Evolutionary conservation across 2,113 vertebrate genomes (phyloP).

Genomic region (Melanocharis versteri): DNA sequence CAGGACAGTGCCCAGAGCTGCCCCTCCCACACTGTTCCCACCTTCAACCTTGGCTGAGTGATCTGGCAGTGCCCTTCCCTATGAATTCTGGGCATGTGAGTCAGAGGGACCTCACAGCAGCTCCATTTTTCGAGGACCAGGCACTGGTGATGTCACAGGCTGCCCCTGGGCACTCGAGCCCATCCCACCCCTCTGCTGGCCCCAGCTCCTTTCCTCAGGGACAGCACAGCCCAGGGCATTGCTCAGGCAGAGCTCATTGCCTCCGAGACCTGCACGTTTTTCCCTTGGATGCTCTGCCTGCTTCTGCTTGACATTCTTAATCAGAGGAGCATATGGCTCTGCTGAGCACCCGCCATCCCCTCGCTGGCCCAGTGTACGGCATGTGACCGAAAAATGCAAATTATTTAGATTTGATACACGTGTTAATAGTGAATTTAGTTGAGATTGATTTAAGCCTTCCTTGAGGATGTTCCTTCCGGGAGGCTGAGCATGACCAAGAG

Average conservation of each 20-base stretch:
- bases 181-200: background rate
- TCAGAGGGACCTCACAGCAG: background rate
- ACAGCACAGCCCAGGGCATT: background rate
- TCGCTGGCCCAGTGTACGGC: background rate
- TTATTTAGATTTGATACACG: background rate
- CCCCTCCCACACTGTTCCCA: background rate
- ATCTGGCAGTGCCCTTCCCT: background rate
- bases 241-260: background rate
- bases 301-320: background rate
- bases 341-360: background rate
- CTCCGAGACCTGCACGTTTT: background rate
- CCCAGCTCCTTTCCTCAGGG: accelerated
- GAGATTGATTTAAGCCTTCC: background rate
- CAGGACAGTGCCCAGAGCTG: background rate
- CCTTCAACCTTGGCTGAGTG: too few relatives aligned
- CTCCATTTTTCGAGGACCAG: too few relatives aligned
- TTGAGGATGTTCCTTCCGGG: background rate
- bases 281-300: background rate
- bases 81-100: accelerated
- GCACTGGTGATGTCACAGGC: background rate
- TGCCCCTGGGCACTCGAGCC: background rate
- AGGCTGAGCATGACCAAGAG: background rate
- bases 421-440: background rate
- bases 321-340: conserved; percentile 1
- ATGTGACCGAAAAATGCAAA: background rate